A percentile compares a stretch with the other conserved stretches of the same genome.
Evolutionary conservation across 2,113 vertebrate genomes (phyloP).

Genomic region (Callaeas wilsoni): DNA sequence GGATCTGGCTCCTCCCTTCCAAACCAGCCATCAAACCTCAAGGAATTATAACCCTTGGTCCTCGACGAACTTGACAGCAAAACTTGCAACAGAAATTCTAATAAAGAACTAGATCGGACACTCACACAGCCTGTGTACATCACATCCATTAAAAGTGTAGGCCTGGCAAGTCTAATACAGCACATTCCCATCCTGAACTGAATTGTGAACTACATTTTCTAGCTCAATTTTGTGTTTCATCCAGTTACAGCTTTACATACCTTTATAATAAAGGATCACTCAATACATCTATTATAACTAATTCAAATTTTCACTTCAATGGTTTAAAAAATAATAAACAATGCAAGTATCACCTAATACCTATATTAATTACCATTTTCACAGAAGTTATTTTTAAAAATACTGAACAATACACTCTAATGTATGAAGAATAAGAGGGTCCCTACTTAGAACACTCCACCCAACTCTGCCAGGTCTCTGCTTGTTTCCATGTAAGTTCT

Average conservation of each 20-base stretch:
- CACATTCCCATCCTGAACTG: not conserved
- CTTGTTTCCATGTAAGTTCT: not conserved
- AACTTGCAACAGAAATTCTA: not conserved
- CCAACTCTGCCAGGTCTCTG: not conserved
- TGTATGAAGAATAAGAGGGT: not conserved
- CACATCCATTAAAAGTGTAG: fast-evolving
- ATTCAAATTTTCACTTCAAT: not conserved
- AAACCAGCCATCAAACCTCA: not conserved
- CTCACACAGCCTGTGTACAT: not conserved
- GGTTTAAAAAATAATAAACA: not conserved
- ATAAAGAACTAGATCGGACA: not conserved
- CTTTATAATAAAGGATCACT: not conserved
- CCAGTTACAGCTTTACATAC: not conserved
- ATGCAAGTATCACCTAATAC: not conserved
- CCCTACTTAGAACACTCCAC: not conserved
- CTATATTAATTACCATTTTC: not conserved
- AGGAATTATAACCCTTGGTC: not conserved
- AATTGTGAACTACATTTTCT: not conserved
- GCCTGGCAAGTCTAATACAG: not conserved
- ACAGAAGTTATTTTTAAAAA: not conserved
- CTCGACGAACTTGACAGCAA: fast-evolving
- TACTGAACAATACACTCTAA: no score
- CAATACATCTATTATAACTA: not conserved
- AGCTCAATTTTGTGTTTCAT: not conserved
- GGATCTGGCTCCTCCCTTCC: not conserved